phyloP scores from a whole-genome alignment of 2,888 invertebrate genomes.

The Folsomia candida region DNA sequence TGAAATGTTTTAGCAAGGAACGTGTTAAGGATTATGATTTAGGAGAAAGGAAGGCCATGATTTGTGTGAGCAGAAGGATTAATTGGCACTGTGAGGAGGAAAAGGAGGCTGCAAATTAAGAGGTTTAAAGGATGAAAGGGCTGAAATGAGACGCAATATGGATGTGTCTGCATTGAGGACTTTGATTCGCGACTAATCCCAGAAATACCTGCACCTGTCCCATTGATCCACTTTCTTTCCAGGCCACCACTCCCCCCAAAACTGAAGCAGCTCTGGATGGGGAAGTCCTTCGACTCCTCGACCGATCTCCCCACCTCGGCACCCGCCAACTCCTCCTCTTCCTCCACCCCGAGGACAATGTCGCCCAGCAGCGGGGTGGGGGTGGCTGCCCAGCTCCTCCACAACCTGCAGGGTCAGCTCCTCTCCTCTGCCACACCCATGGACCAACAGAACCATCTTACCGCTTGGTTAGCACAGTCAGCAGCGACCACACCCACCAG shows the following conservation, averaged over 20 bases:
- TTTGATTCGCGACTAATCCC: too few relatives aligned
- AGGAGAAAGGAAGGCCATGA: too few relatives aligned
- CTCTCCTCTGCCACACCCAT: slow-evolving; percentile 11
- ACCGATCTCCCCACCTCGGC: slow-evolving; percentile 26
- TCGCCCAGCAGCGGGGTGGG: neutral
- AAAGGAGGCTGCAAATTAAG: too few relatives aligned
- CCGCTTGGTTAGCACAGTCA: neutral
- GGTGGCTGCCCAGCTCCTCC: too few relatives aligned
- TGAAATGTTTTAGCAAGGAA: too few relatives aligned
- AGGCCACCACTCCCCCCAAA: slow-evolving; percentile 50
- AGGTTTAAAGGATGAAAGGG: too few relatives aligned
- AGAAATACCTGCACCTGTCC: neutral
- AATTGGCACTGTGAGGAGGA: too few relatives aligned
- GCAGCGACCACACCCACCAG: slow-evolving; percentile 2
- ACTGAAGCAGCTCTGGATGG: slow-evolving; percentile 45
- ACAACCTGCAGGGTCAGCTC: too few relatives aligned
- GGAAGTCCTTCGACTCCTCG: slow-evolving; percentile 46
- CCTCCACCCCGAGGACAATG: neutral
- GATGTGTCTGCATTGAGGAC: too few relatives aligned
- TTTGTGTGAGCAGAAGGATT: too few relatives aligned
- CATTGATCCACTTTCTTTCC: neutral
- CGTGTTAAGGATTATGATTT: too few relatives aligned
- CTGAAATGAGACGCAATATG: too few relatives aligned
- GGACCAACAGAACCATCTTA: neutral
- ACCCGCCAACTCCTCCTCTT: slow-evolving; percentile 22